Evolutionary conservation across 2,797 vertebrate species (phyloP).

Genomic region (Brachyalestes nurse): DNA sequence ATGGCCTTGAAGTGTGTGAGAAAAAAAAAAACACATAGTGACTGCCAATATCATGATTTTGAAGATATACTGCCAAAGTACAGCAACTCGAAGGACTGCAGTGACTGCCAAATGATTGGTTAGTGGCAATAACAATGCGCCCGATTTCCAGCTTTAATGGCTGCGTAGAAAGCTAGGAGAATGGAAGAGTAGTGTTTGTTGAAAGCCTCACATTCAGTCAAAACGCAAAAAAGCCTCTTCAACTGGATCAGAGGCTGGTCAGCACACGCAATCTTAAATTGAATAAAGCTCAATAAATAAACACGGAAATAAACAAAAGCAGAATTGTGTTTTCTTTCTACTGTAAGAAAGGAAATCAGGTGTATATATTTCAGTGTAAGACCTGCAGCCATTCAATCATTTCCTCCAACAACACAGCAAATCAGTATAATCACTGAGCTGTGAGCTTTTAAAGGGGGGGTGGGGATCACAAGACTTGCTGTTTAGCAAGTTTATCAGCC

Average conservation of each 20-base stretch:
- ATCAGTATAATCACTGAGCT: constrained; percentile 37
- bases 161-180: background rate
- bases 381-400: constrained; percentile 30
- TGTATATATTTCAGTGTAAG: background rate
- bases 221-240: background rate
- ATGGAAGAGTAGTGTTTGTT: background rate
- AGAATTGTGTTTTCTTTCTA: background rate
- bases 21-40: background rate
- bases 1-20: background rate
- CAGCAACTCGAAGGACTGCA: constrained; percentile 23
- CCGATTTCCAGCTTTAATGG: constrained; percentile 17
- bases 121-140: constrained; percentile 55
- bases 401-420: constrained; percentile 21
- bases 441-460: constrained; percentile 43
- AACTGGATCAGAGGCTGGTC: background rate
- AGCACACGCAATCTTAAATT: background rate
- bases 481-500: constrained; percentile 23
- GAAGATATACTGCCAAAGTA: background rate
- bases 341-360: constrained; percentile 10
- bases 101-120: constrained; percentile 63
- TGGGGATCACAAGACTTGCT: constrained; percentile 20
- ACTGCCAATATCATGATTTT: background rate
- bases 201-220: constrained; percentile 4
- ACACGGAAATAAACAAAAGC: constrained; percentile 17
- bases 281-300: background rate